Evolutionary conservation across 92 coral and sea anemone genomes (phyloP).

Genomic region (Bergia sp.): DNA sequence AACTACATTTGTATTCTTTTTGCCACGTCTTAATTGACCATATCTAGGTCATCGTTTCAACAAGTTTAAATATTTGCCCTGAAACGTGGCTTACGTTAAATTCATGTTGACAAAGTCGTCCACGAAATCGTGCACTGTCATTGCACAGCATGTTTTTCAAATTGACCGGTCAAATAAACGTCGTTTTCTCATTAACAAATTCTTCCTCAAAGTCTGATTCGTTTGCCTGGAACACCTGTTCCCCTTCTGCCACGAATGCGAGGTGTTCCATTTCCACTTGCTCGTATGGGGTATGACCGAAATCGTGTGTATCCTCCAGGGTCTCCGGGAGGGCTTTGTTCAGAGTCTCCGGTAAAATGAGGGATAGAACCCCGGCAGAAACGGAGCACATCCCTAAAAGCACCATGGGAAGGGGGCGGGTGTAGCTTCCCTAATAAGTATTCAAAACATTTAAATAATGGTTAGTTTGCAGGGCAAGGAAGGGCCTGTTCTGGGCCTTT

Average conservation of each 20-base stretch:
- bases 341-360: constrained; percentile 84
- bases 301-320: constrained; percentile 81
- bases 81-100: not conserved
- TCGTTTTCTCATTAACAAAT: constrained; percentile 76
- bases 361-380: constrained; percentile 84
- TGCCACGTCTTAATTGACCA: not conserved
- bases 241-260: constrained; percentile 53
- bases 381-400: constrained; percentile 93
- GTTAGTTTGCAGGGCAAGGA: constrained; percentile 67
- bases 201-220: constrained; percentile 92
- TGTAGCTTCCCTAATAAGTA: constrained; percentile 79
- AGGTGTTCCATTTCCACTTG: constrained; percentile 74
- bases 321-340: constrained; percentile 96
- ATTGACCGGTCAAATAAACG: constrained; percentile 60
- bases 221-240: constrained; percentile 75
- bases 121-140: not conserved
- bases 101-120: not conserved
- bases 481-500: constrained; percentile 86
- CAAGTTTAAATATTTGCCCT: not conserved
- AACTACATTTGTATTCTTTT: not conserved
- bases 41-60: not conserved
- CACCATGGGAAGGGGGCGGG: constrained; percentile 93
- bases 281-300: constrained; percentile 64
- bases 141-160: not conserved
- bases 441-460: not conserved